Percentiles rank a stretch among this genome's conserved stretches.
phyloP scores from a whole-genome alignment of 2,888 invertebrate genomes.

The Drosophila kanekoi region DNA sequence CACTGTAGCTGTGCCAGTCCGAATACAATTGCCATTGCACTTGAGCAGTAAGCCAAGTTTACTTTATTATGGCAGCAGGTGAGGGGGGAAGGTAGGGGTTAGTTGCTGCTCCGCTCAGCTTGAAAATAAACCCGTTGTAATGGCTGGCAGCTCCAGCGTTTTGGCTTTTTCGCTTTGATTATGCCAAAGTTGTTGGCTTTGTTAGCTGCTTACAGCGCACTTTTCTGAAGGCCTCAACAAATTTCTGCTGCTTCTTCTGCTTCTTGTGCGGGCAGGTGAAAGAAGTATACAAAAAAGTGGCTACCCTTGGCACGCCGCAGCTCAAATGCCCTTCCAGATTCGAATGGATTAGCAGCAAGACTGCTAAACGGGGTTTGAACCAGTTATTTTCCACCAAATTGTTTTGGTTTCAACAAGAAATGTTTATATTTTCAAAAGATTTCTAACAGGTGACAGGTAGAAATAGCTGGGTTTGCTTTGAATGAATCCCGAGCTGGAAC shows the following conservation, averaged over 20 bases:
- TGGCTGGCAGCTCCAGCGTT: conserved; percentile 24
- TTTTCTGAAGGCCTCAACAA: conserved; percentile 29
- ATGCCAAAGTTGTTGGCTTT: conserved; percentile 39
- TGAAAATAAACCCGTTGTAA: conserved; percentile 48
- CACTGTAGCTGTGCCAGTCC: conserved; percentile 48
- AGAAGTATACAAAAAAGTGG: neutral
- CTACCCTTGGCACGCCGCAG: no score
- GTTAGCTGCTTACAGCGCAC: conserved; percentile 41
- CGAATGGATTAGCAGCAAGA: no score
- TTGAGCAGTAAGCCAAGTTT: conserved; percentile 75
- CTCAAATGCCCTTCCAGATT: no score
- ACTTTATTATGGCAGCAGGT: conserved; percentile 64
- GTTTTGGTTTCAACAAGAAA: no score
- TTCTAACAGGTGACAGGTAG: no score
- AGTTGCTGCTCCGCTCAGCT: conserved; percentile 20
- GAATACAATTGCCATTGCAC: conserved; percentile 78
- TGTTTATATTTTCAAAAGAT: no score
- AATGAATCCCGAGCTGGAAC: no score
- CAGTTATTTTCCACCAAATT: no score
- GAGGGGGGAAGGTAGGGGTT: neutral
- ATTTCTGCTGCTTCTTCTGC: neutral
- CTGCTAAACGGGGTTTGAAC: no score
- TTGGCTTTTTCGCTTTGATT: conserved; percentile 37
- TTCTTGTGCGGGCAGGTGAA: conserved; percentile 5
- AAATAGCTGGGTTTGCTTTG: no score